Evolutionary conservation across 2,797 vertebrate genomes (phyloP).

Genomic region (Peromyscus aztecus): DNA sequence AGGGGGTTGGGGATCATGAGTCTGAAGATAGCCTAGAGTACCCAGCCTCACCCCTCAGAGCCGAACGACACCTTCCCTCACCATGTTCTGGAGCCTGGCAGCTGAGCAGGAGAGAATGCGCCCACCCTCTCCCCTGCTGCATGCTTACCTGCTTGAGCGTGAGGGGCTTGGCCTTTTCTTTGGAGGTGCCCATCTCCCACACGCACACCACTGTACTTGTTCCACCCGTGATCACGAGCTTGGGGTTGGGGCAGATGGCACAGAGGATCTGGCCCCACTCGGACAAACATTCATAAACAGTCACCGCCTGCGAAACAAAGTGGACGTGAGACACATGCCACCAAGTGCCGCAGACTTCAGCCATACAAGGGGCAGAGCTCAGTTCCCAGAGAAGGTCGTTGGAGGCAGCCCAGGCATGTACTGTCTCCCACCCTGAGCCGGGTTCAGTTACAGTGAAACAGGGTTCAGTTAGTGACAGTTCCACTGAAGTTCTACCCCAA

Average conservation of each 20-base stretch:
- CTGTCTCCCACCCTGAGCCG: background rate
- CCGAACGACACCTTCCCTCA: no score
- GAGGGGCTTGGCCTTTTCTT: constrained; percentile 96
- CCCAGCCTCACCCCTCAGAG: background rate
- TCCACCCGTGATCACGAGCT: constrained; percentile 95
- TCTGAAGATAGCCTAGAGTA: background rate
- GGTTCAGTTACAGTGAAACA: background rate
- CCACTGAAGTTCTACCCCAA: background rate
- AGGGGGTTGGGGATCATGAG: background rate
- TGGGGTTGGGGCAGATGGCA: constrained; percentile 96
- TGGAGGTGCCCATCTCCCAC: constrained; percentile 97
- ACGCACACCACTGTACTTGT: constrained; percentile 97
- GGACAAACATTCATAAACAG: constrained; percentile 97
- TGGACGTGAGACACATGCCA: background rate
- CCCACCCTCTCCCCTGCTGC: accelerated
- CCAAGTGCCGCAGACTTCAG: no score
- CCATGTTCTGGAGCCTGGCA: background rate
- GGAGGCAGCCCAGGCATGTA: background rate
- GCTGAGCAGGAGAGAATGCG: accelerated
- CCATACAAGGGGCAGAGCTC: accelerated
- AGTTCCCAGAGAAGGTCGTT: background rate
- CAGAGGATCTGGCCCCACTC: constrained; percentile 99
- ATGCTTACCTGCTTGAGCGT: constrained; percentile 95
- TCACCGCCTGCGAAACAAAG: constrained; percentile 90
- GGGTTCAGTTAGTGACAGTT: background rate